Conservation (phyloP, 2,888 invertebrate species). For the Spodoptera exigua region DNA sequence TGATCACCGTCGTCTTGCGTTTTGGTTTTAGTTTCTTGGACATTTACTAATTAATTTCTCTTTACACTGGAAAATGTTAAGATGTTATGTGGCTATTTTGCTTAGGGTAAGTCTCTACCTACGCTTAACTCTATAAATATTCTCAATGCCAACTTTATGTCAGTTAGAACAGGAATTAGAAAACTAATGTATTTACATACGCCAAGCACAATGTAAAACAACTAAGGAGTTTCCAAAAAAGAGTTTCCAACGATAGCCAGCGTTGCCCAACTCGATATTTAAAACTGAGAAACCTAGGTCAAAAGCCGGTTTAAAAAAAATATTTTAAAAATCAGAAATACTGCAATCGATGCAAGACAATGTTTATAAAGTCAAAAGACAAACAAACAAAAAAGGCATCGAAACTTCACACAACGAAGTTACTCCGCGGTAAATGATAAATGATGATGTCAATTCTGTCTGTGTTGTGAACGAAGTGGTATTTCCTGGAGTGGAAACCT, state of each 20-base stretch:
- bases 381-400: constrained; percentile 27
- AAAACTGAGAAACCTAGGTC: too few species aligned
- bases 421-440: constrained; percentile 58
- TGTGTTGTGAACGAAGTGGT: constrained; percentile 44
- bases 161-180: too few species aligned
- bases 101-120: too few species aligned
- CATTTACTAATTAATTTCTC: constrained; percentile 57
- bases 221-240: too few species aligned
- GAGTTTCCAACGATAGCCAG: too few species aligned
- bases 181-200: too few species aligned
- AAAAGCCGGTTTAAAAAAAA: too few species aligned
- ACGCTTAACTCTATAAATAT: too few species aligned
- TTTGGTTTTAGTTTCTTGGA: constrained; percentile 61
- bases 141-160: background rate
- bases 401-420: constrained; percentile 36
- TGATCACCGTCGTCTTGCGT: constrained; percentile 72
- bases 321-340: background rate
- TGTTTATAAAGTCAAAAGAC: background rate
- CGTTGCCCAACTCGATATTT: too few species aligned
- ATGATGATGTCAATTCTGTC: constrained; percentile 65
- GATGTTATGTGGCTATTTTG: background rate
- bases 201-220: too few species aligned
- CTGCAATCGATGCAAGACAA: background rate
- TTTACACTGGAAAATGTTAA: constrained; percentile 20
- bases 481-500: constrained; percentile 63